Evolutionary conservation across 2,888 invertebrate genomes (phyloP).

Genomic region (Parelbella ahira): DNA sequence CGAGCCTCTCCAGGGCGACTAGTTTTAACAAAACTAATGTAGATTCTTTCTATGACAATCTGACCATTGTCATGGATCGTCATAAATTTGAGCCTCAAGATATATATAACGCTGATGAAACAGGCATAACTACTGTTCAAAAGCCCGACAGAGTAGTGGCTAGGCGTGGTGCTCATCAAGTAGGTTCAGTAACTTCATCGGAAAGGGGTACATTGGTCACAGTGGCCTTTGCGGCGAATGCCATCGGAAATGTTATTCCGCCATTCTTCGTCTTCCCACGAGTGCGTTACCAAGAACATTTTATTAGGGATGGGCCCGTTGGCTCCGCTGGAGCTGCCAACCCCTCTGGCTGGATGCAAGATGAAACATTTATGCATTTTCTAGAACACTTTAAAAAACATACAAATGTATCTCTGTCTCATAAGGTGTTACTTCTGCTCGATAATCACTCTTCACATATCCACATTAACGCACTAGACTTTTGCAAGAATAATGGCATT

Average conservation of each 20-base stretch:
- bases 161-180: neutral
- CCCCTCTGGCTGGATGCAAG: constrained; percentile 31
- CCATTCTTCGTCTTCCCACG: constrained; percentile 33
- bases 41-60: neutral
- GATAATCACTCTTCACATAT: no score
- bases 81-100: neutral
- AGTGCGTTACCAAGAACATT: constrained; percentile 28
- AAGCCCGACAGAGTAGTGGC: neutral
- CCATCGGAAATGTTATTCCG: neutral
- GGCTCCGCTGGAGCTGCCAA: constrained; percentile 31
- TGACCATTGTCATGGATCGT: neutral
- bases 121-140: neutral
- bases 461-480: constrained; percentile 17
- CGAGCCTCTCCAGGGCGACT: neutral
- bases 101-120: constrained; percentile 1
- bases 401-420: no score
- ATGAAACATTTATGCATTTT: no score
- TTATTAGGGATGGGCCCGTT: constrained; percentile 31
- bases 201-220: neutral
- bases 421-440: no score
- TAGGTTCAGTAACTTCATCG: neutral
- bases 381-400: no score
- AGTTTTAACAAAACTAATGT: neutral
- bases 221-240: neutral
- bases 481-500: neutral